These are phyloP conservation scores for Etia nguti DNA, from an alignment of 2,113 vertebrate genomes.

Conservation along the genomic window DNA sequence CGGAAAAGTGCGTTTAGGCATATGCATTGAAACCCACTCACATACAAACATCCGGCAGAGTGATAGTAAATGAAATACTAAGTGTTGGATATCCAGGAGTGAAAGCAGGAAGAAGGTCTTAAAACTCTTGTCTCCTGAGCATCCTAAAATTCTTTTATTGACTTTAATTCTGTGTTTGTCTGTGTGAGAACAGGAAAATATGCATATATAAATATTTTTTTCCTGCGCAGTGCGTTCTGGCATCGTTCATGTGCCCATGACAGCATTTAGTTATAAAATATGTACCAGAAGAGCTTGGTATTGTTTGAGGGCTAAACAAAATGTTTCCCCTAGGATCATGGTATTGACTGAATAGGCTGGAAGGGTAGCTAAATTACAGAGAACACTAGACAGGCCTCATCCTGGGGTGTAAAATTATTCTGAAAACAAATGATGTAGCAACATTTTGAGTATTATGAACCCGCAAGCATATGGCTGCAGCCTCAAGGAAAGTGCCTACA, in stretches of 20 bases:
- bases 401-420: slow-evolving; percentile 38
- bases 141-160: slow-evolving; percentile 70
- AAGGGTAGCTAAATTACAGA: slow-evolving; percentile 45
- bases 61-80: slow-evolving; percentile 59
- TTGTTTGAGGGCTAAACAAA: slow-evolving; percentile 52
- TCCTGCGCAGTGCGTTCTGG: slow-evolving; percentile 56
- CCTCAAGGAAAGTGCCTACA: background rate
- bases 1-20: background rate
- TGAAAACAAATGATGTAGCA: slow-evolving; percentile 60
- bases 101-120: slow-evolving; percentile 67
- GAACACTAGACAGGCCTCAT: slow-evolving; percentile 32
- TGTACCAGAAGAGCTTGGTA: slow-evolving; percentile 42
- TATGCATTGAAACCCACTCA: background rate
- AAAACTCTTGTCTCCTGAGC: slow-evolving; percentile 64
- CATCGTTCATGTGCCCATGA: slow-evolving; percentile 45
- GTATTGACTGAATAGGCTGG: slow-evolving; percentile 47
- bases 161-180: slow-evolving; percentile 56
- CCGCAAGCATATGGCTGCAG: slow-evolving; percentile 13
- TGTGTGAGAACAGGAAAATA: slow-evolving; percentile 3
- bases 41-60: background rate
- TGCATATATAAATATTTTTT: slow-evolving; percentile 14
- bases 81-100: slow-evolving; percentile 62
- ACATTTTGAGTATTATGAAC: slow-evolving; percentile 41
- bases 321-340: slow-evolving; percentile 48
- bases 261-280: slow-evolving; percentile 59